phyloP scores from a whole-genome alignment of 2,888 invertebrate species.

The Acanthosepion lycidas region DNA sequence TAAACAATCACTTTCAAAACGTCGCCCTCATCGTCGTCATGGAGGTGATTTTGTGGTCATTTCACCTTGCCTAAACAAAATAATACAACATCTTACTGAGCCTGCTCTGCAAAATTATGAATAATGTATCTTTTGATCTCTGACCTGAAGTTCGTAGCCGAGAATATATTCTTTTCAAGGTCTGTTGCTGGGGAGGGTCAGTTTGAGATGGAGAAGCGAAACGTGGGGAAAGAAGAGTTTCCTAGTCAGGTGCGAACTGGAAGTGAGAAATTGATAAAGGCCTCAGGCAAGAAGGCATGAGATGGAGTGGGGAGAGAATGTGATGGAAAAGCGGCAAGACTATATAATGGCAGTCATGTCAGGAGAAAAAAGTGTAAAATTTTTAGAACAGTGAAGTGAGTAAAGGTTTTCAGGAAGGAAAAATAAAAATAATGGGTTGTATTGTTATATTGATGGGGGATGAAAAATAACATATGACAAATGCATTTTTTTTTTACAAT shows the following conservation, averaged over 20 bases:
- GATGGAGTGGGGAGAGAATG: not conserved
- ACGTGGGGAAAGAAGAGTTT: not conserved
- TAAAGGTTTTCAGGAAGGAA: no score
- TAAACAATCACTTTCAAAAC: not conserved
- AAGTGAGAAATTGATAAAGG: not conserved
- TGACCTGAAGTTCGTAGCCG: not conserved
- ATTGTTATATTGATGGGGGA: no score
- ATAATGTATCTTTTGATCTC: constrained; percentile 17
- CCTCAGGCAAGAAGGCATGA: not conserved
- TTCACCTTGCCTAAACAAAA: not conserved
- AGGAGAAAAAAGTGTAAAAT: no score
- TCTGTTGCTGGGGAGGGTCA: not conserved
- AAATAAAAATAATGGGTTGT: no score
- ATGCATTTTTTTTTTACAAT: no score
- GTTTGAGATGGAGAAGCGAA: not conserved
- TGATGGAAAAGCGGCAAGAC: not conserved
- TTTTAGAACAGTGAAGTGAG: no score
- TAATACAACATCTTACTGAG: not conserved
- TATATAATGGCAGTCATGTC: no score
- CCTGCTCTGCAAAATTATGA: not conserved
- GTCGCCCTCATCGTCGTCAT: not conserved
- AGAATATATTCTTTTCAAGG: not conserved
- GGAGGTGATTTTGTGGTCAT: not conserved
- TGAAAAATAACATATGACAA: no score
- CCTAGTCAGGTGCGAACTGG: not conserved